Base-by-base conservation (phyloP, 2,888 invertebrate genomes). In the Tetanocera ferruginea region DNA sequence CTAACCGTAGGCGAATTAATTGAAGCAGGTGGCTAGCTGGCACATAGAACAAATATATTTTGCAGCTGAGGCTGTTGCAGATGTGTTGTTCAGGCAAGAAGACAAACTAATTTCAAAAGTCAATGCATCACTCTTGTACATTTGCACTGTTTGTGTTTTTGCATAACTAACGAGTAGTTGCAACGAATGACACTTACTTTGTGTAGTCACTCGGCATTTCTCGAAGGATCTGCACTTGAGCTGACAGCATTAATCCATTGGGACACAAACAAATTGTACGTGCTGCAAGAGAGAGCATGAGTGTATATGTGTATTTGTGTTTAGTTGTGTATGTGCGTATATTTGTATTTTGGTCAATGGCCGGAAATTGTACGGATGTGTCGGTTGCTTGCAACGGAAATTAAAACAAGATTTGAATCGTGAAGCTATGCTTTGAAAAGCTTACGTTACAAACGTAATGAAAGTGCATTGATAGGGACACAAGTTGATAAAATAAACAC, bases 1-100 rank as follows among this genome's bases (percentile, higher is more conserved):
- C 62, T 74, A 69, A 70, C 49, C 43, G 73, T 25, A 60, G 60
- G 79, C 77, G 77, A 79, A 75, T 79, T 79, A 77, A 79, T 79
- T 79, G 62, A 77, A 77, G 49, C 43, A 67, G 67, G 67, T 67
- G 67, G 3, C 17, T n/a, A 37, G 43, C 23, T n/a, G 23, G 43
- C 43, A 43, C n/a, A 34, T 64, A 19, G 9, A 31, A 17, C 64
- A 17, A 64, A 55, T 55, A 23, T 55, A 37, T 8, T 31, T 31
- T 4, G 37, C 1, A 6, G n/a, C n/a, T n/a, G 34, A 66, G 37
- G 31, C 25, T 3, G 62, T 0, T 17, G 66, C 4, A 43, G 37
- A n/a, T 0, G 43, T 19, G 43, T 49, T 49, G 31, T 37, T 17
- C n/a, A 28, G 66, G 8, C 31, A 28, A 74, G 75, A 28, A 74